Base-by-base conservation (phyloP, 2,888 invertebrate genomes). In the Ariolimax columbianus region DNA sequence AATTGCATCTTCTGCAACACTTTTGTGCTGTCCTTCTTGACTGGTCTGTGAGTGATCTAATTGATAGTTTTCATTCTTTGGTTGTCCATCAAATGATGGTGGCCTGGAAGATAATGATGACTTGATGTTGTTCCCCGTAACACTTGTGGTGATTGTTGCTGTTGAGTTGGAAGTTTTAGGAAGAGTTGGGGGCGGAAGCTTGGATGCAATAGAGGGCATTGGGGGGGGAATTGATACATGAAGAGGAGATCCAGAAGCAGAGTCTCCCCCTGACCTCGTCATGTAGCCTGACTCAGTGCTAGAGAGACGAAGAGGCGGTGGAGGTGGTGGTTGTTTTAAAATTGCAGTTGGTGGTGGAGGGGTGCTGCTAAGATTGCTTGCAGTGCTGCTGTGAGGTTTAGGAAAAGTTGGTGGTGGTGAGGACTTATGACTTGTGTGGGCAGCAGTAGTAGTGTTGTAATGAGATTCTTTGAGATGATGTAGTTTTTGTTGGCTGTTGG, bases 201-300 rank as follows among this genome's bases (percentile, higher is more conserved):
- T 82, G 40, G 82, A 55, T 11, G 75, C 86, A 23, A 87, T 47
- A 14, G 89, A 88, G 38, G 90, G 88, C 51, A 89, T 83, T 26
- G 89, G 87, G 33, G 89, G 89, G 7, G 89, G 85, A 38, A 86
- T 86, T 72, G 87, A 82, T 47, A 87, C 86, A 81, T 87, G 87
- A 23, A 88, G 86, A 4, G 85, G 83, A 43, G 85, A 86, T 43
- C 77, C 47, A 63, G 84, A 70, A n/a, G 73, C 72, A 63, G 85
- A 79, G 55, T 82, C 83, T 19, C 82, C 19, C 83, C 86, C 47
- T 82, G 86, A 66, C 84, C 68, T 23, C 84, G 88, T 79, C 87
- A 89, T 40, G 88, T 86, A 63, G 84, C 73, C 68, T 87, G 86
- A 82, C 88, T 85, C 85, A 47, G 86, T 87, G 38, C 77, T 84